Evolutionary conservation across 2,888 invertebrate species (phyloP), one percentile per base, ranked within the genome.

Genomic region (Metalampra italica): DNA sequence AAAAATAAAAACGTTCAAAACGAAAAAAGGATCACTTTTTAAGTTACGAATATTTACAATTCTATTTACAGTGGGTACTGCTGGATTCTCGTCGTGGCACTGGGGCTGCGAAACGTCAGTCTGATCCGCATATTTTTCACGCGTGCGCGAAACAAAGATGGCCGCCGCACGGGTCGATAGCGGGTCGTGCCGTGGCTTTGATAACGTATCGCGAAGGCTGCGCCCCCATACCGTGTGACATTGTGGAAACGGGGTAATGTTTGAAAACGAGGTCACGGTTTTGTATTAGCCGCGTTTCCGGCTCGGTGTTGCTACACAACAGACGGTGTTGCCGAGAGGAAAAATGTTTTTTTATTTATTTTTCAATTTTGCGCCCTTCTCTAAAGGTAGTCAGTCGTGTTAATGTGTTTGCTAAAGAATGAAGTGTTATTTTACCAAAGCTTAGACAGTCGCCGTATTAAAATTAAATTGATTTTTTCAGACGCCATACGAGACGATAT

Each of bases 231-330:
- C 65, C 64, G 69, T 70, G 74, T 76, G 79, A 75, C 77, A 77
- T 79, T 81, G 78, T 76, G 63, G 58, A 69, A 82, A 78, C 77
- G 74, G 84, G 85, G 81, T 85, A 77, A 77, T 70, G 66, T 67
- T 56, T 64, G 62, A 68, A 71, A 84, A 75, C 78, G 82, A 83
- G 84, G 84, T 83, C 84, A 83, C 71, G 55, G 59, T 54, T 73
- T 83, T 69, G 67, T 72, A 78, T 78, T 73, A 63, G 60, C 82
- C 84, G 86, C 84, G 78, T 63, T 77, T 79, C 75, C 75, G 67
- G 61, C 34, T 55, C 53, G 34, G 67, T 65, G 75, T 62, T 68
- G 60, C 65, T 62, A 59, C 53, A 8, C 43, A 14, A 13, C 11
- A 29, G 29, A 37, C 22, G 22, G 61, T 68, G 64, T 66, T 73